Percentiles rank a stretch among this genome's conserved stretches.
Evolutionary conservation across 2,888 invertebrate genomes (phyloP).

Genomic region (Ganaspis brasiliensis): DNA sequence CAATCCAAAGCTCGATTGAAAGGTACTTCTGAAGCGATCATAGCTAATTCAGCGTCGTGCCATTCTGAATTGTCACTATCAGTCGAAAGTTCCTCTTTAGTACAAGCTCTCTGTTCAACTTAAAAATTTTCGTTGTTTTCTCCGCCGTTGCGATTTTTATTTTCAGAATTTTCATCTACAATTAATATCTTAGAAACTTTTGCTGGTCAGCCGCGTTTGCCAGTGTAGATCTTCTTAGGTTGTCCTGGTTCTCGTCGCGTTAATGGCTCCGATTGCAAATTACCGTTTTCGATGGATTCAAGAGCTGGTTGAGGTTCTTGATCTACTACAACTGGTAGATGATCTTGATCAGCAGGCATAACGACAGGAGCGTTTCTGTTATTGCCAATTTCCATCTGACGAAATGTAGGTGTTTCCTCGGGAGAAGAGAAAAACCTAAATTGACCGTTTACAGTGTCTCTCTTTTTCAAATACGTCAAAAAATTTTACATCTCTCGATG

Average conservation of each 20-base stretch:
- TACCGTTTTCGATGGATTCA: background rate
- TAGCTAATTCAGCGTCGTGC: slow-evolving; percentile 24
- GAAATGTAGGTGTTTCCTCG: background rate
- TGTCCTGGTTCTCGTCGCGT: background rate
- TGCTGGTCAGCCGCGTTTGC: background rate
- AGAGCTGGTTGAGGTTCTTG: background rate
- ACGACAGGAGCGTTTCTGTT: background rate
- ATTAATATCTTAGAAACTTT: background rate
- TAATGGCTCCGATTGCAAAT: background rate
- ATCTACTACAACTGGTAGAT: background rate
- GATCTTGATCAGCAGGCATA: background rate
- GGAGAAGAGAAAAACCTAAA: background rate
- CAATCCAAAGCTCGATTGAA: slow-evolving; percentile 34
- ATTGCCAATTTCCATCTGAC: background rate
- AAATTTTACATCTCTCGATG: background rate
- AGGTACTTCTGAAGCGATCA: slow-evolving; percentile 38
- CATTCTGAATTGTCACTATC: background rate
- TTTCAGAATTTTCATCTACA: background rate
- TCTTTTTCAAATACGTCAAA: background rate
- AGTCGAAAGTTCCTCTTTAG: background rate
- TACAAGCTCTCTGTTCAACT: background rate
- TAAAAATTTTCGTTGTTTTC: background rate
- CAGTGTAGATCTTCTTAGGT: background rate
- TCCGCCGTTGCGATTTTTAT: background rate
- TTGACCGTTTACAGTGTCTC: background rate